phyloP scores from a whole-genome alignment of 2,113 vertebrate genomes.

The Chunga burmeisteri region DNA sequence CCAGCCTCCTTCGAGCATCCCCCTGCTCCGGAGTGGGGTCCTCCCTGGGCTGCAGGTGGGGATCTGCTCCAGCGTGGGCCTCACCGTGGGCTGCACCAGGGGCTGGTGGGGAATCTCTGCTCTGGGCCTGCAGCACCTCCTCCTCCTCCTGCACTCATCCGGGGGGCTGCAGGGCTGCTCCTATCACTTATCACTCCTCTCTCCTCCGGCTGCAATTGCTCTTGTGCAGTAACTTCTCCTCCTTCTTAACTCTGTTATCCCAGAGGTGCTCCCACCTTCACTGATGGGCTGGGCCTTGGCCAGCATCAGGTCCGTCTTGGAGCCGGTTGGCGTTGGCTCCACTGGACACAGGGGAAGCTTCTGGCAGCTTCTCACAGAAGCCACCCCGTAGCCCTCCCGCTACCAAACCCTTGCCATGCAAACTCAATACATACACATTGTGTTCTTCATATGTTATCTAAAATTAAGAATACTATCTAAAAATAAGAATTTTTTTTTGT shows the following conservation, averaged over 20 bases:
- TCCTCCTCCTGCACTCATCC: too few species aligned
- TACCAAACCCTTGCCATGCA: neutral
- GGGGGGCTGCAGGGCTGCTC: too few species aligned
- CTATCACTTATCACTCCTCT: neutral
- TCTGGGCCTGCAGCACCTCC: too few species aligned
- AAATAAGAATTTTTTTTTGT: neutral
- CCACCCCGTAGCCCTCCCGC: neutral
- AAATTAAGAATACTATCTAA: neutral
- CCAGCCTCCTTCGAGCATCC: too few species aligned
- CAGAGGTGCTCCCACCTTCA: neutral
- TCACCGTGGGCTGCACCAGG: neutral
- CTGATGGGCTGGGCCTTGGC: neutral
- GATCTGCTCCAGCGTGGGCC: neutral
- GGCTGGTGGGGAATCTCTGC: neutral
- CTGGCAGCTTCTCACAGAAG: fast-evolving
- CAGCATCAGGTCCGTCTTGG: neutral
- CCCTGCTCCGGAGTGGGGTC: too few species aligned
- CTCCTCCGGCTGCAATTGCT: neutral
- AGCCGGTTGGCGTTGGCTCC: neutral
- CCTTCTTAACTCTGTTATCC: neutral
- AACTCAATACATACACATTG: neutral
- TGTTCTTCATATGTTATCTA: neutral
- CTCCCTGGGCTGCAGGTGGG: too few species aligned
- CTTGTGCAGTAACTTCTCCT: neutral
- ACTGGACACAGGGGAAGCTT: neutral